phyloP scores from a whole-genome alignment of 2,113 vertebrate species.

The Geococcyx californianus region DNA sequence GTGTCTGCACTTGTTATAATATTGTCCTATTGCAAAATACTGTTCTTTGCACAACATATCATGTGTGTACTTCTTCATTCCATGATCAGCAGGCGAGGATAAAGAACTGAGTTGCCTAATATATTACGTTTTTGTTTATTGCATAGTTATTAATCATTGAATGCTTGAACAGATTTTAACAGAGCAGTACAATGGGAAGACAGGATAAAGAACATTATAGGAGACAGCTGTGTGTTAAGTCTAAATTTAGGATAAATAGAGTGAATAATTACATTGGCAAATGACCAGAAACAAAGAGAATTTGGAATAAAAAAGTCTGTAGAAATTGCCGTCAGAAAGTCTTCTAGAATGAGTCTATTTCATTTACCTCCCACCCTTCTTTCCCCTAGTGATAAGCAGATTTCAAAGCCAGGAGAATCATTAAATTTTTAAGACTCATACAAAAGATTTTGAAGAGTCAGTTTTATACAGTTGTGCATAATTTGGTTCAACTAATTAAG shows the following conservation, averaged over 20 bases:
- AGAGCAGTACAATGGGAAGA: background rate
- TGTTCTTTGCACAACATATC: background rate
- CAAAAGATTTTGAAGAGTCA: background rate
- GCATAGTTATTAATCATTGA: background rate
- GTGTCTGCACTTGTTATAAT: background rate
- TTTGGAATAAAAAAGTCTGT: background rate
- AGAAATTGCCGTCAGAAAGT: background rate
- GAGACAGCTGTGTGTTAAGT: background rate
- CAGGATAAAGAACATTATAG: background rate
- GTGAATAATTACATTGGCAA: background rate
- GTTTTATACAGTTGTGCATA: background rate
- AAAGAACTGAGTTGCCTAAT: background rate
- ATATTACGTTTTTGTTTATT: background rate
- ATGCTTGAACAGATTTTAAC: background rate
- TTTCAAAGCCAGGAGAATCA: background rate
- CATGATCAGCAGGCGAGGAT: background rate
- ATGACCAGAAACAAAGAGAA: background rate
- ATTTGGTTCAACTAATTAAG: background rate
- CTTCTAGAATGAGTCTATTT: background rate
- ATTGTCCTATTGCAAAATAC: background rate
- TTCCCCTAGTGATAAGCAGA: background rate
- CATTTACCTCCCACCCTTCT: rapidly evolving
- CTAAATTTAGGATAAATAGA: background rate
- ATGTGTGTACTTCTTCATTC: background rate
- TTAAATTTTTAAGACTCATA: background rate